Evolutionary conservation across 2,888 invertebrate genomes (phyloP).

Genomic region (Agrochola lychnidis): DNA sequence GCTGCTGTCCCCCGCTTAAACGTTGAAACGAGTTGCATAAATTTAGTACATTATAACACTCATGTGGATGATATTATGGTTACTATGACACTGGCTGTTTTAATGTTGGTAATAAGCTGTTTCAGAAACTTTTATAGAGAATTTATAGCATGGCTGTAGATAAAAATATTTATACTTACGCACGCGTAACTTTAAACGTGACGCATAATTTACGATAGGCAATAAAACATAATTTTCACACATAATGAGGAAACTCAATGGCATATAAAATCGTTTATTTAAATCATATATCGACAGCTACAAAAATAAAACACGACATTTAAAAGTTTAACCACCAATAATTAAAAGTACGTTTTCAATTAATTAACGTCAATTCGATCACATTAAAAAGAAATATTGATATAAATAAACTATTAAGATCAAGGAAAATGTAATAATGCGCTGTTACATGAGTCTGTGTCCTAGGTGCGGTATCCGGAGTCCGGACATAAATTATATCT

Average conservation of each 20-base stretch:
- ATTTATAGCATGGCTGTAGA: too few species aligned
- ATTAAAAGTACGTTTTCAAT: slow-evolving; percentile 47
- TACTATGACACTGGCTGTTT: too few species aligned
- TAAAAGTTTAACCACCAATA: slow-evolving; percentile 15
- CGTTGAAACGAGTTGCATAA: too few species aligned
- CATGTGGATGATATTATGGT: too few species aligned
- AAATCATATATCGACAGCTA: neutral
- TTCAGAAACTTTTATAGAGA: too few species aligned
- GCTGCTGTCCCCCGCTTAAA: too few species aligned
- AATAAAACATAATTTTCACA: slow-evolving; percentile 47
- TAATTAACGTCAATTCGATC: slow-evolving; percentile 51
- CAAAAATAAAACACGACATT: slow-evolving; percentile 13
- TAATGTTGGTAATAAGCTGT: too few species aligned
- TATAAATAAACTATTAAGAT: slow-evolving; percentile 61
- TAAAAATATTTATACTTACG: neutral
- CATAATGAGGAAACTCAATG: slow-evolving; percentile 37
- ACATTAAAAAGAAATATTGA: slow-evolving; percentile 61
- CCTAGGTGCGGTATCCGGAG: slow-evolving; percentile 66
- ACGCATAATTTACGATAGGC: slow-evolving; percentile 27
- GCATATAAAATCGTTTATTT: slow-evolving; percentile 4
- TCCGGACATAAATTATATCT: slow-evolving; percentile 61
- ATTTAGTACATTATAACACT: too few species aligned
- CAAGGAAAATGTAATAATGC: slow-evolving; percentile 64
- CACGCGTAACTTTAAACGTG: neutral
- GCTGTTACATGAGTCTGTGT: slow-evolving; percentile 43